Conservation (phyloP, 2,797 vertebrate genomes). For the Neosilurus hyrtlii region DNA sequence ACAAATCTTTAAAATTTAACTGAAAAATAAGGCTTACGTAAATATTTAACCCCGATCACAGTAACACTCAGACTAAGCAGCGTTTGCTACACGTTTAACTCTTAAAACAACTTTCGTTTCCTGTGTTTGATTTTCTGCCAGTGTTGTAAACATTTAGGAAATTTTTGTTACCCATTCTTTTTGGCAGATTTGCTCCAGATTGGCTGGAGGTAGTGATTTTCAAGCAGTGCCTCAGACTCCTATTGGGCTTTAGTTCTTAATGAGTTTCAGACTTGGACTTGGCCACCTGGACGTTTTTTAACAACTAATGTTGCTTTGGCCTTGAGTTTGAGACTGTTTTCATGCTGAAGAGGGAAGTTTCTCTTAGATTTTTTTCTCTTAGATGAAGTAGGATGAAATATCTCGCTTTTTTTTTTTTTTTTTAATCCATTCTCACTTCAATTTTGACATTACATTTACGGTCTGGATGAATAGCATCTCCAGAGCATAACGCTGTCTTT, state of each 20-base stretch:
- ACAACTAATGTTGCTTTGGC: neutral
- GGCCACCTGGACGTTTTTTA: neutral
- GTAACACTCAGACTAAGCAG: neutral
- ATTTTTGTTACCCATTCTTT: neutral
- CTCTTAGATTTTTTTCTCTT: no score
- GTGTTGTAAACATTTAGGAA: neutral
- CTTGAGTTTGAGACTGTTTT: neutral
- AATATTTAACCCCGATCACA: neutral
- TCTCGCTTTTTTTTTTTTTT: no score
- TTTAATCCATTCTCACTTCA: neutral
- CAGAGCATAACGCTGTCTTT: no score
- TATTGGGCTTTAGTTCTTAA: neutral
- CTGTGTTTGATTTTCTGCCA: neutral
- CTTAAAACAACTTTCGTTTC: neutral
- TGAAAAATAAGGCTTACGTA: neutral
- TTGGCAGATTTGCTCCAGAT: neutral
- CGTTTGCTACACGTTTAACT: neutral
- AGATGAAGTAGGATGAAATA: no score
- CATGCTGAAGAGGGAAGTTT: neutral
- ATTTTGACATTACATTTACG: no score
- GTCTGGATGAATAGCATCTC: no score
- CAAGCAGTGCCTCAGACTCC: neutral
- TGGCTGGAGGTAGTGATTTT: neutral
- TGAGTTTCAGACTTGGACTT: neutral
- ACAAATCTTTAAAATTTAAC: neutral